Evolutionary conservation across 2,888 invertebrate species (phyloP), one percentile per base, ranked within the genome.

Genomic region (Ctena decussata): DNA sequence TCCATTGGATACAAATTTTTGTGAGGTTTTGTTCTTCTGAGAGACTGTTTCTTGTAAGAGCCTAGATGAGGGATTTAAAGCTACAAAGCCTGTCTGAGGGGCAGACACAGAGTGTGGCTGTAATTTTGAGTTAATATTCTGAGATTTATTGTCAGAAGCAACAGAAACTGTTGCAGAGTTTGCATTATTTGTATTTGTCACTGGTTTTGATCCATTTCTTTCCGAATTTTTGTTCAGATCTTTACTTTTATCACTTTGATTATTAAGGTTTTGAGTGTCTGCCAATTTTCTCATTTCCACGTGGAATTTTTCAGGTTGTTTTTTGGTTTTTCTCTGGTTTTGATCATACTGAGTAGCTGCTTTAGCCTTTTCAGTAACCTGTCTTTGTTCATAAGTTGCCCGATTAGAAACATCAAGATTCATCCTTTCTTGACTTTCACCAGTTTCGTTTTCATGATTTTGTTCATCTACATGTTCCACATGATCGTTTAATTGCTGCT

Each of bases 21-120:
- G 88, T 37, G 70, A 84, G 21, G 84, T 77, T 74, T 88, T 88
- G 41, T 82, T 88, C 69, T 78, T 81, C 49, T 85, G 83, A 15
- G 88, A 88, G 8, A 84, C 83, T 21, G 88, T 88, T 49, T 88
- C 88, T 53, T 88, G 88, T 27, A 85, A 49, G 24, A 88, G 73
- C 71, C 88, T 79, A 0, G 88, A 88, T 1, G 84, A 74, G 3
- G 75, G 65, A 32, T 69, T 73, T 15, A 49, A 30, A 32, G 44
- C 60, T 8, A 76, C 35, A n/a, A 44, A 32, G 30, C 21, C n/a
- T 46, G 46, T 18, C 27, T 49, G 53, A 12, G 6, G 46, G 8
- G 6, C 21, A 32, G 41, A 18, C 5, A 5, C 12, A 41, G 71
- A 12, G 6, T 71, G 71, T 8, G 1, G 1, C 2, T 65, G 21